A percentile compares a stretch with the other conserved stretches of the same genome.
phyloP scores from a whole-genome alignment of 2,888 invertebrate genomes.

The Agrochola lychnidis region DNA sequence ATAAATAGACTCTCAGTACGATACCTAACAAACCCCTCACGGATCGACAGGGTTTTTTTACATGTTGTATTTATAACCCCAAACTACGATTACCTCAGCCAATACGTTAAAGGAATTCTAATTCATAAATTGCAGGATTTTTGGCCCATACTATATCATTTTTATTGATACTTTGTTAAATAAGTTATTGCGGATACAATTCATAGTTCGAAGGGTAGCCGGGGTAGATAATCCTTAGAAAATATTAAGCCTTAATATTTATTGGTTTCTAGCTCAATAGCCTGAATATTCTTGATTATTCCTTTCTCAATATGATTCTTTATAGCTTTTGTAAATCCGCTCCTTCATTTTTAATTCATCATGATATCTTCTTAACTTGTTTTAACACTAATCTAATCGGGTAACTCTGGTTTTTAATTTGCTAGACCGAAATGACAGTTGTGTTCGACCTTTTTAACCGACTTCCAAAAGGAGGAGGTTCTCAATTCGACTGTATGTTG shows the following conservation, averaged over 20 bases:
- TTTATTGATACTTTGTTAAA: constrained; percentile 66
- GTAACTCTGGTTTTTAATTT: too few species aligned
- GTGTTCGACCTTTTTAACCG: too few species aligned
- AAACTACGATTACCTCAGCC: constrained; percentile 13
- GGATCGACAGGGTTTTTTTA: too few species aligned
- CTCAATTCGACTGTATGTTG: too few species aligned
- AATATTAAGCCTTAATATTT: constrained; percentile 51
- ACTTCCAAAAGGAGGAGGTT: too few species aligned
- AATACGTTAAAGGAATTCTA: constrained; percentile 39
- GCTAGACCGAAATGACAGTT: too few species aligned
- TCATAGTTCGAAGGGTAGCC: constrained; percentile 51
- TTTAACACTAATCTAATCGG: background rate
- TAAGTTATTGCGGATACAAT: constrained; percentile 63
- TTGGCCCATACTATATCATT: constrained; percentile 59
- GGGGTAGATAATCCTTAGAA: constrained; percentile 52
- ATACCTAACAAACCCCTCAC: too few species aligned
- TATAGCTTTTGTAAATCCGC: background rate
- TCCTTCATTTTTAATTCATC: background rate
- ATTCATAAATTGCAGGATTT: constrained; percentile 45
- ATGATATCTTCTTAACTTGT: background rate
- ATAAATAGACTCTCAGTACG: too few species aligned
- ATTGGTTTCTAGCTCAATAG: constrained; percentile 40
- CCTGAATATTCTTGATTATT: constrained; percentile 26
- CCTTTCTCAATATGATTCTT: background rate
- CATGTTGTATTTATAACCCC: background rate